Percentiles rank a stretch among this genome's conserved stretches.
Conservation (phyloP, 1,140 invertebrate species). For the Drosophila burlai region DNA sequence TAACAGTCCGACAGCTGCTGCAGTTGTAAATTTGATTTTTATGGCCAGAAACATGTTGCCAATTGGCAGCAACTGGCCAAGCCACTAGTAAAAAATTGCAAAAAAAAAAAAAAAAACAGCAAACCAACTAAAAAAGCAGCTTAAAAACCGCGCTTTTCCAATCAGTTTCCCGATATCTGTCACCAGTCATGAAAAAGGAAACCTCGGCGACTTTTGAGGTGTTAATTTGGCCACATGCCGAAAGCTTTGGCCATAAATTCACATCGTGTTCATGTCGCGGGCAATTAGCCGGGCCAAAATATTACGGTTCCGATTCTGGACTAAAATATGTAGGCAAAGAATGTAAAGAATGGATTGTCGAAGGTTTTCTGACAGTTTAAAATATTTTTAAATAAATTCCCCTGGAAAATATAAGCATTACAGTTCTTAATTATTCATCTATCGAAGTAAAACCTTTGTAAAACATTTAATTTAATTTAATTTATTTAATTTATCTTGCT, state of each 20-base stretch:
- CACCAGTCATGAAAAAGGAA: constrained; percentile 61
- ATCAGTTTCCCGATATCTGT: constrained; percentile 70
- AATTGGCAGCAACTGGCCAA: constrained; percentile 63
- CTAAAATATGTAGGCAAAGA: background rate
- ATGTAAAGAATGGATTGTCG: background rate
- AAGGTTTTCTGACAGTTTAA: background rate
- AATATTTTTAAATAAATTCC: background rate
- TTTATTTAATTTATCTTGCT: background rate
- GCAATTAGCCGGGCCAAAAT: constrained; percentile 45
- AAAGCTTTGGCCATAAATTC: constrained; percentile 54
- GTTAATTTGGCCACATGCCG: constrained; percentile 68
- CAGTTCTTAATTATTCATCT: no score
- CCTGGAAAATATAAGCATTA: background rate
- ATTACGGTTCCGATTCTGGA: constrained; percentile 12
- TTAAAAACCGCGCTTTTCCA: constrained; percentile 38
- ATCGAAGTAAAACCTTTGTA: no score
- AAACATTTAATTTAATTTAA: no score
- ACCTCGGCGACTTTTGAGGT: constrained; percentile 61
- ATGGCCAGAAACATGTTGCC: constrained; percentile 74
- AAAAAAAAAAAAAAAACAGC: background rate
- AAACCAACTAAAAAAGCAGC: background rate
- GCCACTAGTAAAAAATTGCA: constrained; percentile 43
- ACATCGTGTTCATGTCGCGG: constrained; percentile 53
- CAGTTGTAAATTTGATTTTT: constrained; percentile 81
- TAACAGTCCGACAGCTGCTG: constrained; percentile 70